phyloP scores from a whole-genome alignment of 64 coral and sea anemone genomes.

The Trachythela sp. region DNA sequence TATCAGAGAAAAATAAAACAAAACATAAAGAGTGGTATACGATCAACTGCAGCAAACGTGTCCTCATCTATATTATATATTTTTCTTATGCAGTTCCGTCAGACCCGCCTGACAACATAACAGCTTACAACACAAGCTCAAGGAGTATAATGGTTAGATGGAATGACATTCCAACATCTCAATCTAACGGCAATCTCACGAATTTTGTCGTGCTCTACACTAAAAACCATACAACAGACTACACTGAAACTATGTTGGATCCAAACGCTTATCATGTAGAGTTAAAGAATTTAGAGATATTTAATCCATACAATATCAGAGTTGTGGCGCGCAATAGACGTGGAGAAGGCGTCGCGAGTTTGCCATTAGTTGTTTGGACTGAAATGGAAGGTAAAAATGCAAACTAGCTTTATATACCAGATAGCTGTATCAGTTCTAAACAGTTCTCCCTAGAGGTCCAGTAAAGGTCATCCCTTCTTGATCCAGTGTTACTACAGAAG shows the following conservation, averaged over 20 bases:
- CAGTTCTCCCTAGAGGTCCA: too few species aligned
- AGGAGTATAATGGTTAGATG: slow-evolving; percentile 55
- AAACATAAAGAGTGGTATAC: too few species aligned
- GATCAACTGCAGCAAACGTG: too few species aligned
- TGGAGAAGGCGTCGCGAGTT: slow-evolving; percentile 52
- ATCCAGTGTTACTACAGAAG: too few species aligned
- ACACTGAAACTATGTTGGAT: slow-evolving; percentile 25
- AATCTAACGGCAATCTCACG: slow-evolving; percentile 7
- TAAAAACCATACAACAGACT: neutral
- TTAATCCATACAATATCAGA: slow-evolving; percentile 42
- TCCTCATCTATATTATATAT: neutral
- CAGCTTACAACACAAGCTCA: slow-evolving; percentile 50
- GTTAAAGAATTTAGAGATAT: slow-evolving; percentile 35
- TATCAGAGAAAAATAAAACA: too few species aligned
- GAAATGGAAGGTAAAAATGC: slow-evolving; percentile 43
- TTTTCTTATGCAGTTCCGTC: slow-evolving; percentile 28
- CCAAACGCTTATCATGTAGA: neutral
- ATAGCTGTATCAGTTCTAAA: too few species aligned
- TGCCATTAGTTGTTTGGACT: slow-evolving; percentile 39
- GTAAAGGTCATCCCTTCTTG: too few species aligned
- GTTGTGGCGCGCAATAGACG: slow-evolving; percentile 43
- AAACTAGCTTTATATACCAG: too few species aligned
- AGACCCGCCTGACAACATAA: slow-evolving; percentile 21
- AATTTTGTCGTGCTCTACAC: slow-evolving; percentile 37
- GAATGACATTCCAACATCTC: neutral